A percentile compares a stretch with the other conserved stretches of the same genome.
Conservation (phyloP, 2,797 vertebrate genomes). For the Ctenochaetus hawaiiensis region DNA sequence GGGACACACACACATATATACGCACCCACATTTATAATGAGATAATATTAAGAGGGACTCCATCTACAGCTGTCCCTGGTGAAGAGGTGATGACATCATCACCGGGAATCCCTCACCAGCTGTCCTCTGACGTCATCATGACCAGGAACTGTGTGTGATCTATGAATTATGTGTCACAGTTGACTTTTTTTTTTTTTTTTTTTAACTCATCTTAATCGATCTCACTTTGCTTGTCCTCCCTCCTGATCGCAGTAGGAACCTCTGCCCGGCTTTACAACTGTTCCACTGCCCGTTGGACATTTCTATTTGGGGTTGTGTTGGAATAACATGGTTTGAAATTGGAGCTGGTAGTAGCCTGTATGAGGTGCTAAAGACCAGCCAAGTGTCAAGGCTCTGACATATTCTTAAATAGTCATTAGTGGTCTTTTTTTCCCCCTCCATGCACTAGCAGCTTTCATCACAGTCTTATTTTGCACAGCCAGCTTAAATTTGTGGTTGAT, state of each 20-base stretch:
- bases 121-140: constrained; percentile 65
- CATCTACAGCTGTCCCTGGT: constrained; percentile 25
- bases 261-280: constrained; percentile 5
- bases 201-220: not conserved
- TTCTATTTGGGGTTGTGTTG: not conserved
- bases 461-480: constrained; percentile 15
- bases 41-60: constrained; percentile 30
- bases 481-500: constrained; percentile 15
- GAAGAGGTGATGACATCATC: constrained; percentile 60
- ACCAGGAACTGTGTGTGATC: constrained; percentile 45
- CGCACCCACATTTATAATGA: constrained; percentile 33
- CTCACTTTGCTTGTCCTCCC: not conserved
- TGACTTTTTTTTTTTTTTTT: no score
- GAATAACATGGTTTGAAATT: constrained; percentile 27
- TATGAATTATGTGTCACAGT: constrained; percentile 8
- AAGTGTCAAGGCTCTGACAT: constrained; percentile 52
- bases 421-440: constrained; percentile 34
- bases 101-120: constrained; percentile 68
- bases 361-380: constrained; percentile 44
- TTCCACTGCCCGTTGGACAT: not conserved
- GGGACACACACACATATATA: not conserved
- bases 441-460: constrained; percentile 42
- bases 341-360: constrained; percentile 34
- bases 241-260: not conserved
- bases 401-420: constrained; percentile 58